Evolutionary conservation across 2,888 invertebrate species (phyloP).

Genomic region (Drosophila pseudotalamancana): DNA sequence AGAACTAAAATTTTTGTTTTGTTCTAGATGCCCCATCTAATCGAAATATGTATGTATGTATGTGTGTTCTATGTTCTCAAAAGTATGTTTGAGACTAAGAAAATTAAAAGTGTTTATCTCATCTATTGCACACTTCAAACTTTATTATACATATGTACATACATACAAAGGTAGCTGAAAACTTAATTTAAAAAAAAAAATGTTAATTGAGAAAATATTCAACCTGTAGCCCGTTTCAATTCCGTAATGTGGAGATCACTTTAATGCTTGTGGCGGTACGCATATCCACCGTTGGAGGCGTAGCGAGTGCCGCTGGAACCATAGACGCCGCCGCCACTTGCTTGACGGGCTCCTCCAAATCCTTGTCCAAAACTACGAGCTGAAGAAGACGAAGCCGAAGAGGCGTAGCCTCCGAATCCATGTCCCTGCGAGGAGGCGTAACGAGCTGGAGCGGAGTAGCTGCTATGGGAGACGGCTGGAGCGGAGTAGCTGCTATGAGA

Average conservation of each 20-base stretch:
- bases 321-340: constrained; percentile 5
- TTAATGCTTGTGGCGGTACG: constrained; percentile 56
- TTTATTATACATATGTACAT: constrained; percentile 14
- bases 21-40: too few relatives aligned
- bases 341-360: constrained; percentile 20
- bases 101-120: background rate
- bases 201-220: background rate
- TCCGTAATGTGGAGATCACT: constrained; percentile 30
- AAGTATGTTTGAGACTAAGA: rapidly evolving
- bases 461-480: constrained; percentile 5
- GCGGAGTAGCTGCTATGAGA: constrained; percentile 10
- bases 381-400: constrained; percentile 6
- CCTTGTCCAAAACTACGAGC: constrained; percentile 24
- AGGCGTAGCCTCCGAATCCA: constrained; percentile 19
- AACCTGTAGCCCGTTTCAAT: constrained; percentile 12
- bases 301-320: constrained; percentile 55
- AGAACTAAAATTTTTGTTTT: too few relatives aligned
- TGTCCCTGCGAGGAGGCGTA: constrained; percentile 22
- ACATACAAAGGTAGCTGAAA: constrained; percentile 3
- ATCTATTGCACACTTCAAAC: background rate
- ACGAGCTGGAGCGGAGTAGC: constrained; percentile 28
- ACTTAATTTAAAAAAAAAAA: constrained; percentile 26
- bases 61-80: too few relatives aligned
- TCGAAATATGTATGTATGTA: too few relatives aligned
- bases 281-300: constrained; percentile 72